phyloP scores from a whole-genome alignment of 2,888 invertebrate genomes.

The Acrobasis repandana region DNA sequence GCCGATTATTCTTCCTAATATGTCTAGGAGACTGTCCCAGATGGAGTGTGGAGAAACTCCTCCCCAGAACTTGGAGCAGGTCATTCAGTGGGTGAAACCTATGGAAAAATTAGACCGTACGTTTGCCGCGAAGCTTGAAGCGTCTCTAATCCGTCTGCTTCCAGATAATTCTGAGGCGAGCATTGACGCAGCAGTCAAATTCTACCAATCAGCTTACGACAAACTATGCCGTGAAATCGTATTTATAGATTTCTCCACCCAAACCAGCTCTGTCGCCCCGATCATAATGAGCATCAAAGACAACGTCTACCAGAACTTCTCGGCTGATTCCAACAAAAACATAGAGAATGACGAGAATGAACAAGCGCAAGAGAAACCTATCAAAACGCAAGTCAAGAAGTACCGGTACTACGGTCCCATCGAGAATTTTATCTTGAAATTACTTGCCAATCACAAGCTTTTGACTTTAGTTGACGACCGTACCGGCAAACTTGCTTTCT shows the following conservation, averaged over 20 bases:
- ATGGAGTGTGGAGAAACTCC: constrained; percentile 64
- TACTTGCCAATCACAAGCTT: constrained; percentile 66
- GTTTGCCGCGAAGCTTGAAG: constrained; percentile 60
- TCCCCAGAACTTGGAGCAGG: constrained; percentile 53
- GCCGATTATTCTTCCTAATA: constrained; percentile 67
- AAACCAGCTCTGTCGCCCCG: constrained; percentile 71
- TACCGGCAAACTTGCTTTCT: constrained; percentile 75
- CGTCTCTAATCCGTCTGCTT: constrained; percentile 59
- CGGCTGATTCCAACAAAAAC: constrained; percentile 69
- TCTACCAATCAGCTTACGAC: constrained; percentile 63
- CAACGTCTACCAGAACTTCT: constrained; percentile 75
- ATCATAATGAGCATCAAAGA: constrained; percentile 79
- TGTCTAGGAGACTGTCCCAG: constrained; percentile 70
- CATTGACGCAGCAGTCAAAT: constrained; percentile 65
- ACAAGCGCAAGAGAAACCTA: constrained; percentile 57
- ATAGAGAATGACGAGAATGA: constrained; percentile 72
- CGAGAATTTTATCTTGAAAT: constrained; percentile 62
- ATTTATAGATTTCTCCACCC: constrained; percentile 60
- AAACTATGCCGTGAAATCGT: constrained; percentile 61
- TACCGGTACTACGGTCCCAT: constrained; percentile 76
- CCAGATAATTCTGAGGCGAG: constrained; percentile 73
- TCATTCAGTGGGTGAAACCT: constrained; percentile 55
- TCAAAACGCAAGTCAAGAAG: constrained; percentile 66
- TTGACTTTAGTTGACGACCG: constrained; percentile 70
- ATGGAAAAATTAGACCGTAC: constrained; percentile 62